Evolutionary conservation across 2,888 invertebrate species (phyloP).

Genomic region (Ormyrus labotus): DNA sequence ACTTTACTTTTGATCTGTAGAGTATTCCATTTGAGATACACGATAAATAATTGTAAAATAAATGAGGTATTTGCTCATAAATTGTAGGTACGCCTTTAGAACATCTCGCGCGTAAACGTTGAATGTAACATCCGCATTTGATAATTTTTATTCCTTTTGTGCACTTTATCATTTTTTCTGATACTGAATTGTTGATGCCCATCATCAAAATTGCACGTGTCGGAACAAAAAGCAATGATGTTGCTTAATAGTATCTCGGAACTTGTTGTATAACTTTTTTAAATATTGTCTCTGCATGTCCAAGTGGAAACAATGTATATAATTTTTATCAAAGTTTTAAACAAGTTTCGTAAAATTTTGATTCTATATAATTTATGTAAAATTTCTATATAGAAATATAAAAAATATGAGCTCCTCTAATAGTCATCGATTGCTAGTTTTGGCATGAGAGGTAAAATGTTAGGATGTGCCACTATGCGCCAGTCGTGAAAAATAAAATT

Average conservation of each 20-base stretch:
- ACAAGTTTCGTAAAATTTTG: too few relatives aligned
- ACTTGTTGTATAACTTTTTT: not conserved
- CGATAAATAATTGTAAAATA: conserved; percentile 7
- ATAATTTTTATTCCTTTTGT: not conserved
- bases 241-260: not conserved
- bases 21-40: not conserved
- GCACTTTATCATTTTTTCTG: not conserved
- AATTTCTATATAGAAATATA: too few relatives aligned
- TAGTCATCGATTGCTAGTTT: too few relatives aligned
- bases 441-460: too few relatives aligned
- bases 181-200: conserved; percentile 4
- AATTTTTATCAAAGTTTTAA: too few relatives aligned
- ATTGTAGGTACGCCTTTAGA: not conserved
- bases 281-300: not conserved
- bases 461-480: too few relatives aligned
- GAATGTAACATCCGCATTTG: conserved; percentile 8
- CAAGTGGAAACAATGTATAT: too few relatives aligned
- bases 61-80: not conserved
- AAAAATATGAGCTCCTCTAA: too few relatives aligned
- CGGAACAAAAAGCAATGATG: conserved; percentile 11
- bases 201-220: conserved; percentile 32
- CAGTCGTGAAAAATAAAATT: too few relatives aligned
- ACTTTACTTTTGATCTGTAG: not conserved
- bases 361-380: too few relatives aligned
- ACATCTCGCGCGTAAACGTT: conserved; percentile 15